Evolutionary conservation across 2,113 vertebrate genomes (phyloP).

Genomic region (Hyperoodon ampullatus): DNA sequence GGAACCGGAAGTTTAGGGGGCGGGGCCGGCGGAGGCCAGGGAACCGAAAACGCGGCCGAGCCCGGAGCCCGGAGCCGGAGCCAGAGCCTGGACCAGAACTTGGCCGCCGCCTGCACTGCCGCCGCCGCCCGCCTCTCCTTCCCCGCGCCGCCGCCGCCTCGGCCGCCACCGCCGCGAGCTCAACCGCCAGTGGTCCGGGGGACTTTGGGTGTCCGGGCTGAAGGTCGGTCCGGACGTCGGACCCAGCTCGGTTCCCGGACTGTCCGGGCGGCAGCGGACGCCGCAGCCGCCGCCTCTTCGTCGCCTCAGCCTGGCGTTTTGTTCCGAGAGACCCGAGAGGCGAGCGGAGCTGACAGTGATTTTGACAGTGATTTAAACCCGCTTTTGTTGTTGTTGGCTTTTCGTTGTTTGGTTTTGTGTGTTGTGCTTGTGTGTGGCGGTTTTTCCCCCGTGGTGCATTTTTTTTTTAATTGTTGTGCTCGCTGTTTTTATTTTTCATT

Average conservation of each 20-base stretch:
- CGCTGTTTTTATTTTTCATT: neutral
- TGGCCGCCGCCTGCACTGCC: conserved; percentile 59
- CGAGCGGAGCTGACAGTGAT: conserved; percentile 79
- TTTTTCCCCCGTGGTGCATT: conserved; percentile 69
- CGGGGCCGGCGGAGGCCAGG: conserved; percentile 75
- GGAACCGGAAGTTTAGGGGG: conserved; percentile 81
- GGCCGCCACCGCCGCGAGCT: conserved; percentile 41
- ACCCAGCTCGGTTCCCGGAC: conserved; percentile 74
- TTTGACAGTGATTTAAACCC: conserved; percentile 80
- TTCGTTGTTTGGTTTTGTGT: conserved; percentile 75
- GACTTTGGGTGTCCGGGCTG: conserved; percentile 81
- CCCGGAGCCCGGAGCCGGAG: conserved; percentile 74
- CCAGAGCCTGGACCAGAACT: conserved; percentile 78
- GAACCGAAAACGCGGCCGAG: conserved; percentile 81
- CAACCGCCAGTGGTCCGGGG: conserved; percentile 54
- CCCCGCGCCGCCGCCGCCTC: neutral
- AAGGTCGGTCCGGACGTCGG: conserved; percentile 83
- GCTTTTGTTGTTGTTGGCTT: conserved; percentile 80
- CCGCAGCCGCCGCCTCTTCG: conserved; percentile 62
- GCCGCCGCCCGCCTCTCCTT: conserved; percentile 1
- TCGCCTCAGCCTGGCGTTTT: conserved; percentile 77
- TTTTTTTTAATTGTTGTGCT: conserved; percentile 71
- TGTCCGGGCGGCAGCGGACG: conserved; percentile 70
- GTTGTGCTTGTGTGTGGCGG: conserved; percentile 77
- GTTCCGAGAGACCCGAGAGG: conserved; percentile 73